Conservation (phyloP, 2,797 vertebrate genomes). For the Hoplostethus mediterraneus region DNA sequence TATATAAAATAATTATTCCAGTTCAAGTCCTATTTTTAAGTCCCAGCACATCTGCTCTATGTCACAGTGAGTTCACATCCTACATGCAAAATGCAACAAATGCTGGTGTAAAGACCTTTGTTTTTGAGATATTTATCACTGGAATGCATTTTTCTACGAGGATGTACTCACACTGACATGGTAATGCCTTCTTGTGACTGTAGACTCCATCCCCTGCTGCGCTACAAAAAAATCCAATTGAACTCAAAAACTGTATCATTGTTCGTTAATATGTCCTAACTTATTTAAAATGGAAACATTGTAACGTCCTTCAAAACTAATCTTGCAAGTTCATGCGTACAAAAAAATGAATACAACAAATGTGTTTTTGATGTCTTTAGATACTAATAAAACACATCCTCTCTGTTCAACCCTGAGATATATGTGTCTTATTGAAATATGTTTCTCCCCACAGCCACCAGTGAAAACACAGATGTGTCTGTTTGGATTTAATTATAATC, state of each 20-base stretch:
- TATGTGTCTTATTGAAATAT: constrained; percentile 42
- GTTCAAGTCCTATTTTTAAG: constrained; percentile 28
- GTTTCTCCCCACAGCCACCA: constrained; percentile 14
- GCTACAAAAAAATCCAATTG: constrained; percentile 17
- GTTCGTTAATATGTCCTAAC: constrained; percentile 40
- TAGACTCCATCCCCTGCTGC: constrained; percentile 1
- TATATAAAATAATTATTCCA: constrained; percentile 38
- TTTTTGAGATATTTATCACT: constrained; percentile 58
- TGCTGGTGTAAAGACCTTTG: not conserved
- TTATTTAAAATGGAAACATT: constrained; percentile 55
- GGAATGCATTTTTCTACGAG: constrained; percentile 4
- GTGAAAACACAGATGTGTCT: constrained; percentile 29
- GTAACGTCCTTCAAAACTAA: not conserved
- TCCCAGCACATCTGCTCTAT: not conserved
- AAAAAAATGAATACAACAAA: constrained; percentile 19
- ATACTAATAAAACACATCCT: constrained; percentile 66
- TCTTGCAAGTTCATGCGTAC: constrained; percentile 29
- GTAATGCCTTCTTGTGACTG: not conserved
- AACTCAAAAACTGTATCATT: not conserved
- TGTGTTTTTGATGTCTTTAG: constrained; percentile 17
- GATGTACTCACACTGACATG: not conserved
- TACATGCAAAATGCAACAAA: constrained; percentile 19
- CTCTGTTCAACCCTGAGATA: constrained; percentile 43
- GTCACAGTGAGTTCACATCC: constrained; percentile 17
- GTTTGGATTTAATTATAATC: constrained; percentile 57